These are phyloP conservation scores for Campoplex nolae DNA, from an alignment of 2,888 invertebrate genomes.

Conservation along the genomic window DNA sequence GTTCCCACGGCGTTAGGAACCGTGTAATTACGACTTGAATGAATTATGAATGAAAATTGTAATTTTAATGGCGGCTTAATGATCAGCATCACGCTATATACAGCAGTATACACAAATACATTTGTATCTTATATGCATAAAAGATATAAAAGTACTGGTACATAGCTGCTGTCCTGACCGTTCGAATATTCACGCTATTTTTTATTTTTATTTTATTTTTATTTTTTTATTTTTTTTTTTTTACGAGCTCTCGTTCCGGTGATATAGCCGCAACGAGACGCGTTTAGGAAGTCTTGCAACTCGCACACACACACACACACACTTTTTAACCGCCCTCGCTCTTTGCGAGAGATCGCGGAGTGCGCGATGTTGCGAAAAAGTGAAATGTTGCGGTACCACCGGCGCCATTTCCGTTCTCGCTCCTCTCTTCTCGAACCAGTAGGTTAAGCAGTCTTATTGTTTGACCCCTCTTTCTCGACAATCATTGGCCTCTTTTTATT, in stretches of 20 bases:
- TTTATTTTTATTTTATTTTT: constrained; percentile 36
- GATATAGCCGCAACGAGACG: constrained; percentile 62
- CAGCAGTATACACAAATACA: background rate
- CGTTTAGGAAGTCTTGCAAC: constrained; percentile 79
- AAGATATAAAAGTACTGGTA: constrained; percentile 22
- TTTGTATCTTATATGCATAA: background rate
- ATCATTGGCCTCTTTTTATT: constrained; percentile 9
- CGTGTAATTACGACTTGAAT: constrained; percentile 71
- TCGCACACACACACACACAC: constrained; percentile 50
- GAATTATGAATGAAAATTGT: constrained; percentile 74
- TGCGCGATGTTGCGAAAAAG: constrained; percentile 81
- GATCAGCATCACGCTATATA: constrained; percentile 70
- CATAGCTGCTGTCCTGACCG: constrained; percentile 34
- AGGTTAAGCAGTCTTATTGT: constrained; percentile 21
- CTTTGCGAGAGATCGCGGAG: constrained; percentile 50
- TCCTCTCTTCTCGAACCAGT: constrained; percentile 46
- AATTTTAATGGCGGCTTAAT: constrained; percentile 70
- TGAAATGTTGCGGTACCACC: constrained; percentile 78
- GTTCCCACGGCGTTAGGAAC: constrained; percentile 72
- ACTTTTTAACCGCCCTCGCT: constrained; percentile 76
- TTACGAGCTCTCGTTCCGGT: constrained; percentile 66
- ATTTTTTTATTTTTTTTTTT: constrained; percentile 33
- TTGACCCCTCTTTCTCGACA: background rate
- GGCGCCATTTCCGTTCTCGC: constrained; percentile 67
- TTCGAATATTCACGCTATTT: constrained; percentile 54